Evolutionary conservation across 2,888 invertebrate genomes (phyloP).

Genomic region (Lysandra coridon): DNA sequence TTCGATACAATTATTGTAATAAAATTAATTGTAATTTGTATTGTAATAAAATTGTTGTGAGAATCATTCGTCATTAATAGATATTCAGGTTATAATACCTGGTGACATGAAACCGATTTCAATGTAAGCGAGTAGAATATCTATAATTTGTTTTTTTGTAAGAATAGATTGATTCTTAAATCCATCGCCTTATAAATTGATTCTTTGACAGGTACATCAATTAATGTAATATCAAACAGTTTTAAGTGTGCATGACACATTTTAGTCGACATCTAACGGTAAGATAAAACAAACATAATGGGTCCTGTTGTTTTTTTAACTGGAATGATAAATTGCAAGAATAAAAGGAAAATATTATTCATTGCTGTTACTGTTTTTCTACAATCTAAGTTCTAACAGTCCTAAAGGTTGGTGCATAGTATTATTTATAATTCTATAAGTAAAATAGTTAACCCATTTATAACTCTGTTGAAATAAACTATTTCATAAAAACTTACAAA

Average conservation of each 20-base stretch:
- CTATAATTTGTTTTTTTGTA: background rate
- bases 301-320: background rate
- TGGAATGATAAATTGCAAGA: too few relatives aligned
- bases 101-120: background rate
- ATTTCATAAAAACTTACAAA: too few relatives aligned
- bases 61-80: background rate
- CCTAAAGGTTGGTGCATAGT: too few relatives aligned
- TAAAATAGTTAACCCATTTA: too few relatives aligned
- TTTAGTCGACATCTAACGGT: background rate
- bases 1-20: background rate
- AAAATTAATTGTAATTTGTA: conserved; percentile 7
- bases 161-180: background rate
- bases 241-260: conserved; percentile 1
- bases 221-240: background rate
- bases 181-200: background rate
- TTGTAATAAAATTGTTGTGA: conserved; percentile 15
- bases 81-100: background rate
- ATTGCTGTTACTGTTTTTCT: too few relatives aligned
- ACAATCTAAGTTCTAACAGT: too few relatives aligned
- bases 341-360: too few relatives aligned
- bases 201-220: background rate
- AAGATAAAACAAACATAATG: background rate
- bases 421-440: too few relatives aligned
- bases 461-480: too few relatives aligned
- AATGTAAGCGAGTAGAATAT: background rate